phyloP scores from a whole-genome alignment of 2,113 vertebrate species.

The Ornithorhynchus anatinus region DNA sequence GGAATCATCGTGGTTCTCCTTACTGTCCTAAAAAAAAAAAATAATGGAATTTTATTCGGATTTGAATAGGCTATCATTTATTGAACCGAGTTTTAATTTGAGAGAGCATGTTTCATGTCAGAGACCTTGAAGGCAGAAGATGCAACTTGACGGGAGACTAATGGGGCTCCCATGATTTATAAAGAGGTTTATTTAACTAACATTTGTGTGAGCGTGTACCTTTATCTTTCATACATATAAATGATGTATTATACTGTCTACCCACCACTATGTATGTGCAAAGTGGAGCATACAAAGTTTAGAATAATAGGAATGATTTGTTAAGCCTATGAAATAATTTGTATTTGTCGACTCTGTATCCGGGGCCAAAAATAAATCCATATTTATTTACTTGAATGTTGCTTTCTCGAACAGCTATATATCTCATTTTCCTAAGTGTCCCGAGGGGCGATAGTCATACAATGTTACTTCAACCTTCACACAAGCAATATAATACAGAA shows the following conservation, averaged over 20 bases:
- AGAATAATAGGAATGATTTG: conserved; percentile 19
- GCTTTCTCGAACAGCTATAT: conserved; percentile 9
- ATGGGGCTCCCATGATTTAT: neutral
- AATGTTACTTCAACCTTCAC: conserved; percentile 23
- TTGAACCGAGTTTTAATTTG: neutral
- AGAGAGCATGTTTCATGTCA: neutral
- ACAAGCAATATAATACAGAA: conserved; percentile 15
- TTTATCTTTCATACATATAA: neutral
- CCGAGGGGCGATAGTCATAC: conserved; percentile 18
- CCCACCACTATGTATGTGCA: neutral
- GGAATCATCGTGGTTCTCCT: neutral
- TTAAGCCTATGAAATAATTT: neutral
- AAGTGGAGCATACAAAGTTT: neutral
- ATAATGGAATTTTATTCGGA: no score
- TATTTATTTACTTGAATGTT: neutral
- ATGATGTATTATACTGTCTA: neutral
- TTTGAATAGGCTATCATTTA: no score
- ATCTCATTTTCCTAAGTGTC: conserved; percentile 31
- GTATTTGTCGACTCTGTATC: conserved; percentile 12
- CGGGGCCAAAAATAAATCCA: neutral
- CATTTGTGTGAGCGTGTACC: neutral
- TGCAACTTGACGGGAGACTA: neutral
- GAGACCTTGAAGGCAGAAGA: neutral
- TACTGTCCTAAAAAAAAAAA: no score
- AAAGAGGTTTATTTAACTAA: neutral